These are phyloP conservation scores for Labrus mixtus DNA, from an alignment of 2,113 vertebrate species.

Conservation along the genomic window DNA sequence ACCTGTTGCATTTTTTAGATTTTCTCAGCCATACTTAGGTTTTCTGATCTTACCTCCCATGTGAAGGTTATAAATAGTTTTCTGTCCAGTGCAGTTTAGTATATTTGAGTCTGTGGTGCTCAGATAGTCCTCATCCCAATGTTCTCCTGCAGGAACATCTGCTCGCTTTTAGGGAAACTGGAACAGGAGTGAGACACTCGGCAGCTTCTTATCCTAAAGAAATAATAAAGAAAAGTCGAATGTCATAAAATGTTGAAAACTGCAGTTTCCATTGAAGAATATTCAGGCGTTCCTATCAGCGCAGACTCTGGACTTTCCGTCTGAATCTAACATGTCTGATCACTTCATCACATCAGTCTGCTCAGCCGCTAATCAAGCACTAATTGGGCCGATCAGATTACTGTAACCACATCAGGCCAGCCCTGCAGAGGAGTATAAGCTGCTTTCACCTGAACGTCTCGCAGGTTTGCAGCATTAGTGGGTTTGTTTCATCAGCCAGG, in stretches of 20 bases:
- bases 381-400: constrained; percentile 69
- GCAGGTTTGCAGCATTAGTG: constrained; percentile 40
- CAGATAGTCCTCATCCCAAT: constrained; percentile 77
- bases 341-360: constrained; percentile 55
- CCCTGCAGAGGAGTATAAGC: constrained; percentile 18
- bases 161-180: constrained; percentile 70
- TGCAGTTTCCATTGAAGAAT: constrained; percentile 6
- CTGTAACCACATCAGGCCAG: constrained; percentile 59
- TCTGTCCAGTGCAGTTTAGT: constrained; percentile 69
- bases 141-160: constrained; percentile 68
- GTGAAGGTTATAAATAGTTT: constrained; percentile 73
- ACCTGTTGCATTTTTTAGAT: constrained; percentile 63
- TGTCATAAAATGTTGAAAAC: constrained; percentile 15
- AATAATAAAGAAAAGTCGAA: constrained; percentile 24
- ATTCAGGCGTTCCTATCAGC: not conserved
- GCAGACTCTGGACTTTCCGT: not conserved
- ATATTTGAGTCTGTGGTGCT: constrained; percentile 58
- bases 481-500: not conserved
- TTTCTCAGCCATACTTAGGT: constrained; percentile 65
- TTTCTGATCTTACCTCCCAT: constrained; percentile 51
- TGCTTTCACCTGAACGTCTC: constrained; percentile 50
- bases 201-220: constrained; percentile 46
- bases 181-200: constrained; percentile 60
- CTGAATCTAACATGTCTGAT: constrained; percentile 42
- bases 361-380: constrained; percentile 50